Percentiles rank a stretch among this genome's conserved stretches.
Evolutionary conservation across 2,888 invertebrate genomes (phyloP).

Genomic region (Lomographa bimaculata): DNA sequence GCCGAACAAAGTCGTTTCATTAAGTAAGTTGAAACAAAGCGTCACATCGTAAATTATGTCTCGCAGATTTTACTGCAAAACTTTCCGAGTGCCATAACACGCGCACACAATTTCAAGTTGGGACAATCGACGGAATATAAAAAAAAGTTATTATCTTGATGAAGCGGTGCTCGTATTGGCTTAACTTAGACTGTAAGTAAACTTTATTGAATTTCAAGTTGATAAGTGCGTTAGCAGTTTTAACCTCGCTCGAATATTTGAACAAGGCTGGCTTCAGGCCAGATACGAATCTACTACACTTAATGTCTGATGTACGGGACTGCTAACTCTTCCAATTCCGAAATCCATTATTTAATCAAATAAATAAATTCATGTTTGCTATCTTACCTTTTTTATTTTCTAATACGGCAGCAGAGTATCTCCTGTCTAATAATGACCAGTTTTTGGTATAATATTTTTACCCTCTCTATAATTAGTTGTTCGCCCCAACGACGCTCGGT

Average conservation of each 20-base stretch:
- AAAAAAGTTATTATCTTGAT: constrained; percentile 32
- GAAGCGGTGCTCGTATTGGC: constrained; percentile 24
- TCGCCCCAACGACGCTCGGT: too few species aligned
- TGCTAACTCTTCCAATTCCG: too few species aligned
- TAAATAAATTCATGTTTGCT: too few species aligned
- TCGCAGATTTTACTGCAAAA: constrained; percentile 30
- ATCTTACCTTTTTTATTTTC: too few species aligned
- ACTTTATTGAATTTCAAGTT: constrained; percentile 35
- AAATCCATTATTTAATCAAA: too few species aligned
- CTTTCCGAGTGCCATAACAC: constrained; percentile 30
- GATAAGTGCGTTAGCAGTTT: constrained; percentile 32
- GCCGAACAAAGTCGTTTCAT: constrained; percentile 22
- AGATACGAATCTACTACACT: constrained; percentile 26
- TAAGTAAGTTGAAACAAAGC: constrained; percentile 30
- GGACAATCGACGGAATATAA: constrained; percentile 31
- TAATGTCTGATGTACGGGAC: constrained; percentile 29
- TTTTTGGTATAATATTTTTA: too few species aligned
- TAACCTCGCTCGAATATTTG: constrained; percentile 25
- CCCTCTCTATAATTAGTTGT: too few species aligned
- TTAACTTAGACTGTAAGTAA: constrained; percentile 27
- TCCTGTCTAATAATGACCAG: too few species aligned
- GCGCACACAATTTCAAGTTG: constrained; percentile 31
- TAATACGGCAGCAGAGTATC: too few species aligned
- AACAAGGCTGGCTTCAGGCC: constrained; percentile 38
- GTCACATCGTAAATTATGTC: constrained; percentile 30